These are phyloP conservation scores for Calosoma granatense DNA, from an alignment of 1,140 invertebrate genomes.

Conservation along the genomic window DNA sequence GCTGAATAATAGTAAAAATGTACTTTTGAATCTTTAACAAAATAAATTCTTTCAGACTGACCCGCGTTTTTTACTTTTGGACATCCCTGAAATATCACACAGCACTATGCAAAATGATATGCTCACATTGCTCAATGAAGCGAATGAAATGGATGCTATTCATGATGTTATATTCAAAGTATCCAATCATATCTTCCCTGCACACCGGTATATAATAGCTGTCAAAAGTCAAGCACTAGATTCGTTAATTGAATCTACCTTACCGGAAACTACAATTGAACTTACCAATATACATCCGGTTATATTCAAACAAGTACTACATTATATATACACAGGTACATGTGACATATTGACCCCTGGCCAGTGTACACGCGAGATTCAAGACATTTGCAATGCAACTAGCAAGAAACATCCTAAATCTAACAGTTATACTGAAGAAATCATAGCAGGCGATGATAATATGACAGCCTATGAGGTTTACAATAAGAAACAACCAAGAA, in stretches of 20 bases:
- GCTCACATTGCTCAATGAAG: slow-evolving; percentile 42
- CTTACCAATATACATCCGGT: slow-evolving; percentile 44
- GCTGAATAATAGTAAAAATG: slow-evolving; percentile 7
- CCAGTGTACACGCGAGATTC: slow-evolving; percentile 28
- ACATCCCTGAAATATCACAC: slow-evolving; percentile 36
- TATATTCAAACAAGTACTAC: slow-evolving; percentile 53
- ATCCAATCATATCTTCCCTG: slow-evolving; percentile 40
- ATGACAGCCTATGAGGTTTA: slow-evolving; percentile 46
- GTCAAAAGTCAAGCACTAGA: slow-evolving; percentile 46
- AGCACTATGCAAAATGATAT: slow-evolving; percentile 41
- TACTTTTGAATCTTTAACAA: too few species aligned
- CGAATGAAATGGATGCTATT: slow-evolving; percentile 47
- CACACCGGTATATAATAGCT: slow-evolving; percentile 62
- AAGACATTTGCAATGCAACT: slow-evolving; percentile 12
- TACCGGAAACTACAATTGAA: slow-evolving; percentile 21
- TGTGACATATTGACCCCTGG: slow-evolving; percentile 49
- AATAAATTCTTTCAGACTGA: not conserved
- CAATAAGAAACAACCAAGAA: slow-evolving; percentile 29
- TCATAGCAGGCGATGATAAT: too few species aligned
- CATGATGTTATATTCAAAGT: slow-evolving; percentile 60
- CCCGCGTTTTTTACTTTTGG: slow-evolving; percentile 25
- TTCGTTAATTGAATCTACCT: slow-evolving; percentile 17
- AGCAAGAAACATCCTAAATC: slow-evolving; percentile 16
- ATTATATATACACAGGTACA: slow-evolving; percentile 54
- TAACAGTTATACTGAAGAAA: slow-evolving; percentile 17